These are phyloP conservation scores for Drosophila obscura DNA, from an alignment of 1,140 invertebrate species.

Conservation along the genomic window DNA sequence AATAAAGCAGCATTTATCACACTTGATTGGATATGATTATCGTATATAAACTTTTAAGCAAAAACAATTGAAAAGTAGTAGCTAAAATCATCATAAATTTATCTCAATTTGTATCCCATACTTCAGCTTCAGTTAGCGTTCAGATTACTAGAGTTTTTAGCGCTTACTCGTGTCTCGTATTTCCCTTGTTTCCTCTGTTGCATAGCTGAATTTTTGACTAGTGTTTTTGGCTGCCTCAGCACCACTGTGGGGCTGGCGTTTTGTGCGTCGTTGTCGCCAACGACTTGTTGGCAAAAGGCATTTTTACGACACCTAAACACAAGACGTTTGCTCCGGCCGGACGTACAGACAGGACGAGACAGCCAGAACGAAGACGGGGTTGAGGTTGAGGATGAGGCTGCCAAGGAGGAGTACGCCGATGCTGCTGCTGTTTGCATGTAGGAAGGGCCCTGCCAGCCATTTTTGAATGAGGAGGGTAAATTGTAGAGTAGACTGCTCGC, in stretches of 20 bases:
- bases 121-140: too few relatives aligned
- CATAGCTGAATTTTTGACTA: neutral
- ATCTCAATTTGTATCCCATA: too few relatives aligned
- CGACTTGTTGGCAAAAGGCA: conserved; percentile 62
- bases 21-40: too few relatives aligned
- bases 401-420: conserved; percentile 4
- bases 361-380: neutral
- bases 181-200: neutral
- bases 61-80: too few relatives aligned
- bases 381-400: neutral
- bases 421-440: conserved; percentile 51
- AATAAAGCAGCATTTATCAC: too few relatives aligned
- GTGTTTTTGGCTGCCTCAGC: neutral
- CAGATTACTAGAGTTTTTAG: too few relatives aligned
- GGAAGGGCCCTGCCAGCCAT: conserved; percentile 26
- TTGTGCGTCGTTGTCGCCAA: conserved; percentile 45
- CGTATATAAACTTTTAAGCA: too few relatives aligned
- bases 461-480: conserved; percentile 40
- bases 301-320: conserved; percentile 74
- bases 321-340: conserved; percentile 41
- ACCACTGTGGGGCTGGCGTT: conserved; percentile 52
- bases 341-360: conserved; percentile 19
- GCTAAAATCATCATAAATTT: too few relatives aligned
- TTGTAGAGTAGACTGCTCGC: conserved; percentile 45
- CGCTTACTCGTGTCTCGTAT: too few relatives aligned